Base-by-base conservation (phyloP, 1,140 invertebrate species). In the Drosophila lacertosa region DNA sequence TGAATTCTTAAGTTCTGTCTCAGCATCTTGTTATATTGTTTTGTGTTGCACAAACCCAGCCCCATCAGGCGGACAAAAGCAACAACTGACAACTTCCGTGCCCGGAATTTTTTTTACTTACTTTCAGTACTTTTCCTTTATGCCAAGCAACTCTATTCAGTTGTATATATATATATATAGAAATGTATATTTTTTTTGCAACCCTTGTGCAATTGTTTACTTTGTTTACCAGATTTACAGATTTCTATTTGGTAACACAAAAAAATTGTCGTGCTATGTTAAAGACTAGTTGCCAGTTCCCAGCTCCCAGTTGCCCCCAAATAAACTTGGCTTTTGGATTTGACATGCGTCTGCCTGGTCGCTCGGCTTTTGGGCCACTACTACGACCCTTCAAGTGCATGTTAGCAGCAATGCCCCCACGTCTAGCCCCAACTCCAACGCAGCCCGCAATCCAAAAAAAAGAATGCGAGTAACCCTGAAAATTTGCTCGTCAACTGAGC, bases 171-270 rank as follows among this genome's bases (percentile, higher is more conserved):
- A 16, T 29, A 35, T 47, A 10, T n/a, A 2, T 53, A n/a, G n/a
- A n/a, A n/a, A 24, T 18, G 10, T 24, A 15, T 16, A n/a, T 35
- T 16, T 60, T 10, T 13, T 4, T 11, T 65, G 44, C 55, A 53
- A 33, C 55, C 58, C 47, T 48, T 65, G 44, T 51, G 45, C 67
- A 57, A 55, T 57, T 58, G 68, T 71, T 71, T 71, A 66, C 62
- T 66, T 66, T 71, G 68, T 59, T 71, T 66, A 66, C 63, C 68
- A 47, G 68, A 66, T 71, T 71, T 67, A 59, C 68, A 71, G 54
- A 66, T 66, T 66, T 53, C 68, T 66, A 47, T 71, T 53, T 66
- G 37, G 16, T 54, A 33, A 57, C 33, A n/a, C n/a, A n/a, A 55
- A 50, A 6, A 42, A 51, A 71, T 58, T 71, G 51, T 47, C 26